Conservation (phyloP, 2,113 vertebrate genomes). For the Psilopsiagon aymara region DNA sequence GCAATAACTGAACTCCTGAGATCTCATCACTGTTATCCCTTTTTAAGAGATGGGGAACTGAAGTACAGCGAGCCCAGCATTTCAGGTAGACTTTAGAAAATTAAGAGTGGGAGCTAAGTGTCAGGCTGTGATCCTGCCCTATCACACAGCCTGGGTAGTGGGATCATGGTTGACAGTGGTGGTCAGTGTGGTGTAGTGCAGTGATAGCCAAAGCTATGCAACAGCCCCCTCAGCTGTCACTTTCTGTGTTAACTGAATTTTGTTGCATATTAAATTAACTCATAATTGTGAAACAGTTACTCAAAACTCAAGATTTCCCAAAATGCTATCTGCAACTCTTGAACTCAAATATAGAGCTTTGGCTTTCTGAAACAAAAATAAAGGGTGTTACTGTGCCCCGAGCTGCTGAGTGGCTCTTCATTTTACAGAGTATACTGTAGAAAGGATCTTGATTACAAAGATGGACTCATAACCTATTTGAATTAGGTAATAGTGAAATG, state of each 20-base stretch:
- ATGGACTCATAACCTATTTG: background rate
- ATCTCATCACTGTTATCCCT: background rate
- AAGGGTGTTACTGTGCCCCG: background rate
- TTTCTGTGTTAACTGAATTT: background rate
- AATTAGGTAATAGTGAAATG: background rate
- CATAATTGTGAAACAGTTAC: background rate
- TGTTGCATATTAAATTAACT: background rate
- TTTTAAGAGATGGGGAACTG: background rate
- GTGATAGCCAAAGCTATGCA: background rate
- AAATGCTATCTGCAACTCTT: background rate
- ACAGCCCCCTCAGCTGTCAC: background rate
- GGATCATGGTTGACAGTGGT: background rate
- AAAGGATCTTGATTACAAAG: background rate
- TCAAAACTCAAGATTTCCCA: background rate
- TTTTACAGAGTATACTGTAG: no score
- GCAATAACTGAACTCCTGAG: background rate
- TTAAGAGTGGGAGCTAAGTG: background rate
- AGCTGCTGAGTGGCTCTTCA: background rate
- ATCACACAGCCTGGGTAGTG: background rate
- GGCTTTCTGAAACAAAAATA: background rate
- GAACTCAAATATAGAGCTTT: background rate
- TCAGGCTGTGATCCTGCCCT: background rate
- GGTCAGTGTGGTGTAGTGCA: fast-evolving
- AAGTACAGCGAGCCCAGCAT: background rate
- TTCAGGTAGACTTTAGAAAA: background rate